Conservation (phyloP, 2,797 vertebrate genomes). For the Poecilia gillii region DNA sequence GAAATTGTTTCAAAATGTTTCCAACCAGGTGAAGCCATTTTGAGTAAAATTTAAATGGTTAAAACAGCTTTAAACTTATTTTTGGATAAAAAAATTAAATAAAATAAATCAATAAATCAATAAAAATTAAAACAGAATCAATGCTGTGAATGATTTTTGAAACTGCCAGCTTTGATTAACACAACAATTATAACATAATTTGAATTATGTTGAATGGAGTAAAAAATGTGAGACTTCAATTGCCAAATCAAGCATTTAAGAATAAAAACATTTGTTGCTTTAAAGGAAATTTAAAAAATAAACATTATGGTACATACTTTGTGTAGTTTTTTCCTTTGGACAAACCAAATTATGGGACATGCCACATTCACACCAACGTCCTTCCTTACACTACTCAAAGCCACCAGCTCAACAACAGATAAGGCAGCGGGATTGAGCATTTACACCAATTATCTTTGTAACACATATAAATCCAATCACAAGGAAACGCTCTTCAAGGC, state of each 20-base stretch:
- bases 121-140: background rate
- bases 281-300: no score
- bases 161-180: background rate
- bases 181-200: background rate
- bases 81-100: background rate
- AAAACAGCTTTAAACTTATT: no score
- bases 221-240: background rate
- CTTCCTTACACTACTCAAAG: background rate
- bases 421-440: conserved; percentile 20
- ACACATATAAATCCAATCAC: conserved; percentile 8
- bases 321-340: no score
- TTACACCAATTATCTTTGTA: conserved; percentile 24
- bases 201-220: background rate
- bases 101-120: no score
- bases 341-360: no score
- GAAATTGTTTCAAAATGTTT: background rate
- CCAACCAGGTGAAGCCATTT: background rate
- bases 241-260: background rate
- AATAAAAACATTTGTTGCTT: background rate
- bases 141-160: background rate
- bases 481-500: conserved; percentile 4
- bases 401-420: background rate
- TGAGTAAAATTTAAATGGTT: background rate
- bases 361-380: background rate
- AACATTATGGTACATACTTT: no score